phyloP scores from a whole-genome alignment of 2,797 vertebrate genomes.

The Sebastes minor region DNA sequence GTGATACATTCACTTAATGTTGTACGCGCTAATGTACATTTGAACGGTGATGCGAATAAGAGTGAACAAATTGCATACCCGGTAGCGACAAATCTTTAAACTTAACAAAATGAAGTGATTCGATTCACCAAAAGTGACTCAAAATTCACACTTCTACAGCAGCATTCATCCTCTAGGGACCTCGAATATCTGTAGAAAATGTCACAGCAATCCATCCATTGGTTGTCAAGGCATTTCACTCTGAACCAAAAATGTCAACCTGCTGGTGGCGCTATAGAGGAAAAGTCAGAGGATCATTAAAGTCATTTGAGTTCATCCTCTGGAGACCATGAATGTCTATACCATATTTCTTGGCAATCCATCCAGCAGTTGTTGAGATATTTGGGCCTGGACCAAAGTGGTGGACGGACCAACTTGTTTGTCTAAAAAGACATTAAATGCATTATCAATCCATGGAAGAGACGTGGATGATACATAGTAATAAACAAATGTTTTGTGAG shows the following conservation, averaged over 20 bases:
- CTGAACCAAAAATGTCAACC: no score
- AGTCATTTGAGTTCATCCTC: neutral
- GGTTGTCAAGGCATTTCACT: neutral
- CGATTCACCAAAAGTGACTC: neutral
- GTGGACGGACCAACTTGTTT: neutral
- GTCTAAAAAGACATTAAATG: neutral
- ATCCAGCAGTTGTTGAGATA: neutral
- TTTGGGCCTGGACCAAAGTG: neutral
- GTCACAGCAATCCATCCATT: neutral
- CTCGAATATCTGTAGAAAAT: neutral
- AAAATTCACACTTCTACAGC: neutral
- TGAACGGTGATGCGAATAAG: rapidly evolving
- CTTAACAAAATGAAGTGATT: neutral
- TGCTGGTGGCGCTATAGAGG: neutral
- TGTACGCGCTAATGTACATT: neutral
- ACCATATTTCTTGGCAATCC: neutral
- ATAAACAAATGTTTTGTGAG: neutral
- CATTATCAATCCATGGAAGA: neutral
- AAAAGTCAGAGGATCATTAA: neutral
- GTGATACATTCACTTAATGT: neutral
- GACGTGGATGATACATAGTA: neutral
- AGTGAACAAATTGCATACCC: neutral
- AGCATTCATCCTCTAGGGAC: neutral
- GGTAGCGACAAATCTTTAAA: neutral
- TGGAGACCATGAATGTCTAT: neutral